A percentile compares a stretch with the other conserved stretches of the same genome.
Conservation (phyloP, 2,888 invertebrate species). For the Volucella bombylans region DNA sequence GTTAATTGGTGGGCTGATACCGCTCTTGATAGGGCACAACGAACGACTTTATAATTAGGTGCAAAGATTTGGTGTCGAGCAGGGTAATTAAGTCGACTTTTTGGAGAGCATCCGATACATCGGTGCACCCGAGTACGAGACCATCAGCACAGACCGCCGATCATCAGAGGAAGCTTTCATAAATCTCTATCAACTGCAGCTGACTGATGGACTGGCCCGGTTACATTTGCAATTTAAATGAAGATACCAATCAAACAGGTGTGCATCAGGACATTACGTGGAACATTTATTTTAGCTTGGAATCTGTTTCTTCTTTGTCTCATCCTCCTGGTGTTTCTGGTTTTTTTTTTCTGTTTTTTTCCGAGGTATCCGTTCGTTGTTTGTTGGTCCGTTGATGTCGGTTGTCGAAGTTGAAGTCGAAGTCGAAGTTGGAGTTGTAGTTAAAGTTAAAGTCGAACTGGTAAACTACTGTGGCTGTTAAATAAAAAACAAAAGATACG, state of each 20-base stretch:
- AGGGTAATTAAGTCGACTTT: slow-evolving; percentile 60
- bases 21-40: slow-evolving; percentile 50
- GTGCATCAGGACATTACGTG: slow-evolving; percentile 74
- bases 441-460: slow-evolving; percentile 21
- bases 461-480: slow-evolving; percentile 61
- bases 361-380: slow-evolving; percentile 23
- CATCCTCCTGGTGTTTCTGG: slow-evolving; percentile 6
- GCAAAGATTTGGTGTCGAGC: slow-evolving; percentile 70
- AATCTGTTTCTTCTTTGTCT: background rate
- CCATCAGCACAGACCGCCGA: slow-evolving; percentile 4
- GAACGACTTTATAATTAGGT: slow-evolving; percentile 72
- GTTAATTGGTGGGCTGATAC: slow-evolving; percentile 72
- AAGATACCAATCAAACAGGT: slow-evolving; percentile 74
- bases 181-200: slow-evolving; percentile 53
- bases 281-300: slow-evolving; percentile 59
- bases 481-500: slow-evolving; percentile 57
- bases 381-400: slow-evolving; percentile 24
- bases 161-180: slow-evolving; percentile 55
- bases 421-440: background rate
- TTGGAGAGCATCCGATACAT: no score
- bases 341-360: slow-evolving; percentile 31
- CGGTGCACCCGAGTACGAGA: background rate
- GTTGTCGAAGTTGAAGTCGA: background rate
- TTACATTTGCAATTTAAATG: slow-evolving; percentile 73
- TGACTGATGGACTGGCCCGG: slow-evolving; percentile 71